Conservation (phyloP, 1,140 invertebrate genomes). For the Hyphantria cunea region DNA sequence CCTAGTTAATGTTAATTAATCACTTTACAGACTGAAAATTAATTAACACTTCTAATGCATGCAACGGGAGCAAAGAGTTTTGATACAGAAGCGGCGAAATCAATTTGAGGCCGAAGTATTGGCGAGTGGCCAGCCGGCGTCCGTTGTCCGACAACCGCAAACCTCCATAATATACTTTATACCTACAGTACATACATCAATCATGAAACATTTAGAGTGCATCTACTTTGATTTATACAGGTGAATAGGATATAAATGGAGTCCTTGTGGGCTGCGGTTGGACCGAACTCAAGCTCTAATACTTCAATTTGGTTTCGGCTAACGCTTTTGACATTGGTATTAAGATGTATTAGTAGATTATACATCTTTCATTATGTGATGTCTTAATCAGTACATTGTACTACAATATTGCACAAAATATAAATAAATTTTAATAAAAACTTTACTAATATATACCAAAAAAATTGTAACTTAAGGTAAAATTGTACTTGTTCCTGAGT, state of each 20-base stretch:
- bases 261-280: constrained; percentile 21
- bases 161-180: constrained; percentile 61
- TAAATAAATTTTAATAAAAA: too few relatives aligned
- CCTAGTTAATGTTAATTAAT: constrained; percentile 19
- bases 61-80: constrained; percentile 64
- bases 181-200: constrained; percentile 63
- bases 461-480: too few relatives aligned
- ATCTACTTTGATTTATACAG: constrained; percentile 30
- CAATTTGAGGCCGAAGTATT: constrained; percentile 74
- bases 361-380: too few relatives aligned
- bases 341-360: not conserved
- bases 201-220: constrained; percentile 50
- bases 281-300: constrained; percentile 2
- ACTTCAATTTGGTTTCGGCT: constrained; percentile 3
- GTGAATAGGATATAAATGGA: constrained; percentile 21
- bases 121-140: constrained; percentile 60
- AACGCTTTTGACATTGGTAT: not conserved
- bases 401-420: too few relatives aligned
- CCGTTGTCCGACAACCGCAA: constrained; percentile 56
- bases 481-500: too few relatives aligned
- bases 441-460: too few relatives aligned
- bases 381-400: too few relatives aligned
- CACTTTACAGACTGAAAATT: constrained; percentile 47
- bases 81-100: constrained; percentile 66
- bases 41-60: constrained; percentile 67